Conservation (phyloP, 1,140 invertebrate species). For the Globodera rostochiensis region DNA sequence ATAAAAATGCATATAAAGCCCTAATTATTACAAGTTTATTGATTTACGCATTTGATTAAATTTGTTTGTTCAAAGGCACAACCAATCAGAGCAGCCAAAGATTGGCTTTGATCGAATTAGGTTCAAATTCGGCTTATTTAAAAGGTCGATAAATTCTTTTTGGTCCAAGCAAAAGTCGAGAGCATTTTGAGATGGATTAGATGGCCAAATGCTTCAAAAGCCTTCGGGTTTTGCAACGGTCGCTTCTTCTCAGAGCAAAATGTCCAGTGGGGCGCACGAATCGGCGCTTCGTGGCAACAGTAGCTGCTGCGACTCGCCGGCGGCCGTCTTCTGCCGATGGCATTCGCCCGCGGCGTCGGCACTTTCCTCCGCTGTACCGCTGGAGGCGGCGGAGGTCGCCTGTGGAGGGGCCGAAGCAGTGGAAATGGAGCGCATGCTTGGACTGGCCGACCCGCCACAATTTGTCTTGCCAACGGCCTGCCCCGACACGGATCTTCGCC, state of each 20-base stretch:
- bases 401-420: neutral
- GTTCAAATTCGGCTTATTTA: no score
- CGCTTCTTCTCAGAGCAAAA: neutral
- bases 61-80: no score
- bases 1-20: no score
- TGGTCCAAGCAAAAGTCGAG: no score
- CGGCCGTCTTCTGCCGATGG: neutral
- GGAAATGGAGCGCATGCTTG: conserved; percentile 6
- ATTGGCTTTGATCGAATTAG: no score
- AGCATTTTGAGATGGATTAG: no score
- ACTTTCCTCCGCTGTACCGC: neutral
- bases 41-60: no score
- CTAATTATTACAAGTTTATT: no score
- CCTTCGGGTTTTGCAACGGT: no score
- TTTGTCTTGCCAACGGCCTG: neutral
- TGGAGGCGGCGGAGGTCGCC: neutral
- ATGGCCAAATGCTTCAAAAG: no score
- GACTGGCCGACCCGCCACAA: neutral
- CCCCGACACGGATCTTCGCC: neutral
- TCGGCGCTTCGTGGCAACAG: neutral
- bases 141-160: no score
- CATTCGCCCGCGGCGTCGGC: neutral
- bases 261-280: neutral
- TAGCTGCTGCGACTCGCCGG: neutral
- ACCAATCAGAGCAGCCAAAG: no score